Evolutionary conservation across 2,113 vertebrate genomes (phyloP).

Genomic region (Sphaerodactylus townsendi): DNA sequence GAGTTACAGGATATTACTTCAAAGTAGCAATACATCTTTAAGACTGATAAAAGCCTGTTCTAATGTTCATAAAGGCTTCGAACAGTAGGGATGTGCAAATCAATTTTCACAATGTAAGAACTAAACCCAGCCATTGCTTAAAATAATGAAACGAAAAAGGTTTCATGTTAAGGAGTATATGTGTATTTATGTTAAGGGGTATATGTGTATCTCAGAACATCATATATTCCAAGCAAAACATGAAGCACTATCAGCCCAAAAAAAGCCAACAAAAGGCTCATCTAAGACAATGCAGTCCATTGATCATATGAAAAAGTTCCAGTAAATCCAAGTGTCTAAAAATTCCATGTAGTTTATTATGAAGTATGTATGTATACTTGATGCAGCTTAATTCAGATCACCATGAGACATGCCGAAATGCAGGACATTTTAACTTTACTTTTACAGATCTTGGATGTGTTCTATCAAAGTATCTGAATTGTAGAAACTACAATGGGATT

Average conservation of each 20-base stretch:
- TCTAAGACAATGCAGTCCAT: constrained; percentile 20
- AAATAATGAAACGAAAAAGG: constrained; percentile 36
- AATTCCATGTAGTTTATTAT: not conserved
- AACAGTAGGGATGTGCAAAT: constrained; percentile 38
- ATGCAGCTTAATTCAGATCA: not conserved
- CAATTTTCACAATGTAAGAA: constrained; percentile 30
- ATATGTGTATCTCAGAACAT: not conserved
- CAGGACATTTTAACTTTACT: not conserved
- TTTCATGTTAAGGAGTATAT: no score
- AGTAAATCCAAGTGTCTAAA: not conserved
- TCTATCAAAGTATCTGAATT: not conserved
- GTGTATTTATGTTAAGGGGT: not conserved
- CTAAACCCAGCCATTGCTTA: constrained; percentile 25
- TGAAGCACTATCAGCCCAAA: not conserved
- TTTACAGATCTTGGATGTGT: not conserved
- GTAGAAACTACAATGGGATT: not conserved
- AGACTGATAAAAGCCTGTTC: not conserved
- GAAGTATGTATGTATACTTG: not conserved
- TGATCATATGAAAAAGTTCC: not conserved
- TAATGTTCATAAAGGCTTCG: constrained; percentile 22
- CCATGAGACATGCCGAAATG: not conserved
- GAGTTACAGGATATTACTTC: not conserved
- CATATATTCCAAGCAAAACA: not conserved
- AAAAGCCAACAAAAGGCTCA: not conserved
- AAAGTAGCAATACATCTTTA: not conserved